phyloP scores from a whole-genome alignment of 2,888 invertebrate species.

The Pachliopta kotzebuea region DNA sequence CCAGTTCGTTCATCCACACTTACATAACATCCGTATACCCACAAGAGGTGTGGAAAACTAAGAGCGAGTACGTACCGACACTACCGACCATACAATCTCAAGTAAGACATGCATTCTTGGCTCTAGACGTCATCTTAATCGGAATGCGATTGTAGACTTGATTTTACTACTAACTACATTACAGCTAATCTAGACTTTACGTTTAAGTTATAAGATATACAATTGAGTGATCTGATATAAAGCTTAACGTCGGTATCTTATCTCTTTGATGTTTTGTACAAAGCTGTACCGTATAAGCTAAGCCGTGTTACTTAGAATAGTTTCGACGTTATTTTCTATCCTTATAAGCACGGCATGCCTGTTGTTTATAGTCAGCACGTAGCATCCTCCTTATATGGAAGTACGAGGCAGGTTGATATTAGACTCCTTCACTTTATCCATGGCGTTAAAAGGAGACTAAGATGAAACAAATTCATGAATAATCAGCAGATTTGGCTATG shows the following conservation, averaged over 20 bases:
- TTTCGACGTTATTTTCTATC: background rate
- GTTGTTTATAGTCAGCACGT: slow-evolving; percentile 6
- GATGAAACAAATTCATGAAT: too few relatives aligned
- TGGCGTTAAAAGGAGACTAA: too few relatives aligned
- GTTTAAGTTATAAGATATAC: background rate
- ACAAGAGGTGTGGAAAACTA: slow-evolving; percentile 31
- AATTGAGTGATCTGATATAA: background rate
- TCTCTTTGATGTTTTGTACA: slow-evolving; percentile 25
- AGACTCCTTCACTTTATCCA: too few relatives aligned
- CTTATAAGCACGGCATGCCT: slow-evolving; percentile 1
- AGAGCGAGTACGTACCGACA: slow-evolving; percentile 5
- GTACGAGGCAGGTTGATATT: too few relatives aligned
- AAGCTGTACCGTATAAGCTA: slow-evolving; percentile 24
- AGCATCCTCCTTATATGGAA: background rate
- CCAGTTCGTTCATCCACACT: slow-evolving; percentile 35
- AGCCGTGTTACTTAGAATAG: slow-evolving; percentile 11
- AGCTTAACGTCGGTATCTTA: slow-evolving; percentile 24
- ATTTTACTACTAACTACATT: slow-evolving; percentile 21
- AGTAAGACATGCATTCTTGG: slow-evolving; percentile 32
- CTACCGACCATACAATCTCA: slow-evolving; percentile 6
- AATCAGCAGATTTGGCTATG: too few relatives aligned
- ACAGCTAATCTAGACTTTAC: slow-evolving; percentile 13
- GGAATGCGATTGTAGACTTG: slow-evolving; percentile 28
- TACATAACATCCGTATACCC: slow-evolving; percentile 33
- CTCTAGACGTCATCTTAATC: slow-evolving; percentile 22